phyloP scores from a whole-genome alignment of 2,113 vertebrate species.

The Tiliqua scincoides region DNA sequence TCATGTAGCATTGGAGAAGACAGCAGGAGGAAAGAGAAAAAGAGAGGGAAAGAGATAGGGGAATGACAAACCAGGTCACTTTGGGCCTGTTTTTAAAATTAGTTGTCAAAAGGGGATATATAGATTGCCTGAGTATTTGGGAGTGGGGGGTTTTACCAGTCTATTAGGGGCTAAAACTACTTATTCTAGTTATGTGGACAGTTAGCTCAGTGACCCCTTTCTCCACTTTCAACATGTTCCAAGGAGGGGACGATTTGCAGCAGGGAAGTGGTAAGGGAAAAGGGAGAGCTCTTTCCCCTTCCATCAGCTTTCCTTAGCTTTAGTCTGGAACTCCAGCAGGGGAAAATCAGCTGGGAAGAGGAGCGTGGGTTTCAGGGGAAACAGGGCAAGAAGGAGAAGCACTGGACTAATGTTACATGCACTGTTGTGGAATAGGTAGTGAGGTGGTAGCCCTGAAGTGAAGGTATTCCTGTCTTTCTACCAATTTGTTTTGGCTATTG shows the following conservation, averaged over 20 bases:
- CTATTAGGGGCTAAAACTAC: not conserved
- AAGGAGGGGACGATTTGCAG: too few relatives aligned
- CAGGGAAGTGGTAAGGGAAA: too few relatives aligned
- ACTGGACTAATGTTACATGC: not conserved
- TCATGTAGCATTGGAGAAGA: not conserved
- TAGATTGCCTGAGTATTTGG: not conserved
- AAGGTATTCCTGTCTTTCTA: not conserved
- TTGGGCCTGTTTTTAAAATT: too few relatives aligned
- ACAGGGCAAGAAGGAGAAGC: not conserved
- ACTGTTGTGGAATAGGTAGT: not conserved
- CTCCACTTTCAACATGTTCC: not conserved
- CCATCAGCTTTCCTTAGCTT: too few relatives aligned
- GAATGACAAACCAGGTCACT: not conserved
- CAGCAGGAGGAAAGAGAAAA: not conserved
- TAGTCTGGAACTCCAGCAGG: too few relatives aligned
- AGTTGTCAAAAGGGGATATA: not conserved
- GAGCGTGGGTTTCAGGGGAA: too few relatives aligned
- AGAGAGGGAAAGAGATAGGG: not conserved
- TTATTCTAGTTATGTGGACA: not conserved
- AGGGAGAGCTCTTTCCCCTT: too few relatives aligned
- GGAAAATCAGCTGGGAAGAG: too few relatives aligned
- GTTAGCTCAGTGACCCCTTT: not conserved
- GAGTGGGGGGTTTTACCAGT: not conserved
- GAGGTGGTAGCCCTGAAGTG: not conserved
- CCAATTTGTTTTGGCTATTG: not conserved